Percentiles rank a stretch among this genome's conserved stretches.
Conservation (phyloP, 2,888 invertebrate species). For the Stenotaenia linearis region DNA sequence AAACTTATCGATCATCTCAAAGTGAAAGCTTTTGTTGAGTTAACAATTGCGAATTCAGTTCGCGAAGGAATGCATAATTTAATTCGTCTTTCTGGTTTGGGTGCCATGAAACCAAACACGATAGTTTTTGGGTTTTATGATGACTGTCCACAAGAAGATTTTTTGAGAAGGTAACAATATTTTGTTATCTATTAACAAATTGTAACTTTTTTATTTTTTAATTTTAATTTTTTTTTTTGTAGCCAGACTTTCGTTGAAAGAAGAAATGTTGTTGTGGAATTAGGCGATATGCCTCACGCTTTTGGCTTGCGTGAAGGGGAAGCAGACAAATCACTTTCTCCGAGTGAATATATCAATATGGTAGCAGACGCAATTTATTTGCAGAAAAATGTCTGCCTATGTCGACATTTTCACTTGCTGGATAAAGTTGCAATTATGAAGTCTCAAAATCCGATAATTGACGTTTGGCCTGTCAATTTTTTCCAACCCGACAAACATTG, state of each 20-base stretch:
- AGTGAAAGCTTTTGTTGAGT: slow-evolving; percentile 91
- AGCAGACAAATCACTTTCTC: slow-evolving; percentile 50
- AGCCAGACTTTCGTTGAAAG: neutral
- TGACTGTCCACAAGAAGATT: slow-evolving; percentile 63
- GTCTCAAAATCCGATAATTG: slow-evolving; percentile 69
- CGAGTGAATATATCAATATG: slow-evolving; percentile 71
- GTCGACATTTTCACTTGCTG: slow-evolving; percentile 79
- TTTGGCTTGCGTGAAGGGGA: slow-evolving; percentile 49
- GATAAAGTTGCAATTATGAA: slow-evolving; percentile 71
- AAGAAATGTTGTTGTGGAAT: neutral
- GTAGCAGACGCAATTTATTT: slow-evolving; percentile 79
- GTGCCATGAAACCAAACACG: slow-evolving; percentile 99
- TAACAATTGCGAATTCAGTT: slow-evolving; percentile 78
- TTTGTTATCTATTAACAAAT: slow-evolving; percentile 36
- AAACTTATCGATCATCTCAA: slow-evolving; percentile 77
- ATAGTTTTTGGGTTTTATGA: slow-evolving; percentile 93
- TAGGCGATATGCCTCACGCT: slow-evolving; percentile 26
- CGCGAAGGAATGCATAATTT: slow-evolving; percentile 89
- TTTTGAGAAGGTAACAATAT: slow-evolving; percentile 59
- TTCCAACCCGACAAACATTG: slow-evolving; percentile 70
- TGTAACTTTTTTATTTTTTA: neutral
- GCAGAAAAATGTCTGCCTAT: slow-evolving; percentile 90
- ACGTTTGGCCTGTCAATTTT: slow-evolving; percentile 96
- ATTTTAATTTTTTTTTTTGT: neutral
- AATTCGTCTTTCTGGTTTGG: slow-evolving; percentile 84